Percentiles rank a stretch among this genome's conserved stretches.
phyloP scores from a whole-genome alignment of 2,888 invertebrate species.

The Horisme vitalbata region DNA sequence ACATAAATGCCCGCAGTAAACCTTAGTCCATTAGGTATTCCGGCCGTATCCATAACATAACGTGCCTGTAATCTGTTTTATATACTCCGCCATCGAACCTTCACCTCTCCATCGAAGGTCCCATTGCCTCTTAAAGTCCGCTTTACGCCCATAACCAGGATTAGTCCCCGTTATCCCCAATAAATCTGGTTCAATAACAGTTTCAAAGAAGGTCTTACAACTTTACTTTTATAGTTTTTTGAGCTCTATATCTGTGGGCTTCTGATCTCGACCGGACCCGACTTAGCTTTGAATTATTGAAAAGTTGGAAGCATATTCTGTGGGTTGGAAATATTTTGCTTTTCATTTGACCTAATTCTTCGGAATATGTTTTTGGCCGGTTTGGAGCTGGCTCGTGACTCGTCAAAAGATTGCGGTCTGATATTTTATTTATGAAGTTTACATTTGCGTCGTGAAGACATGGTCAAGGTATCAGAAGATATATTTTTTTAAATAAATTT shows the following conservation, averaged over 20 bases:
- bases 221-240: slow-evolving; percentile 46
- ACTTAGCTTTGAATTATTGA: slow-evolving; percentile 37
- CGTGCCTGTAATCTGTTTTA: slow-evolving; percentile 36
- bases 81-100: slow-evolving; percentile 34
- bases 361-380: slow-evolving; percentile 3
- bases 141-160: slow-evolving; percentile 32
- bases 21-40: slow-evolving; percentile 35
- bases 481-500: no score
- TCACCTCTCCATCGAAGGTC: slow-evolving; percentile 30
- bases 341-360: slow-evolving; percentile 18
- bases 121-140: slow-evolving; percentile 34
- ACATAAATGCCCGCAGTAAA: slow-evolving; percentile 32
- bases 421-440: slow-evolving; percentile 14
- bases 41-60: slow-evolving; percentile 34
- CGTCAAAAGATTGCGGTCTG: slow-evolving; percentile 10
- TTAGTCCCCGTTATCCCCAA: slow-evolving; percentile 41
- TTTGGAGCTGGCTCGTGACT: slow-evolving; percentile 7
- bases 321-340: slow-evolving; percentile 22
- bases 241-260: slow-evolving; percentile 38
- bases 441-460: slow-evolving; percentile 1
- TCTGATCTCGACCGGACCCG: slow-evolving; percentile 32
- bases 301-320: slow-evolving; percentile 28
- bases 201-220: slow-evolving; percentile 40
- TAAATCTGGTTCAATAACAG: slow-evolving; percentile 49
- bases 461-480: no score